A percentile compares a stretch with the other conserved stretches of the same genome.
Conservation (phyloP, 2,888 invertebrate species). For the Rhagophthalmus giganteus region DNA sequence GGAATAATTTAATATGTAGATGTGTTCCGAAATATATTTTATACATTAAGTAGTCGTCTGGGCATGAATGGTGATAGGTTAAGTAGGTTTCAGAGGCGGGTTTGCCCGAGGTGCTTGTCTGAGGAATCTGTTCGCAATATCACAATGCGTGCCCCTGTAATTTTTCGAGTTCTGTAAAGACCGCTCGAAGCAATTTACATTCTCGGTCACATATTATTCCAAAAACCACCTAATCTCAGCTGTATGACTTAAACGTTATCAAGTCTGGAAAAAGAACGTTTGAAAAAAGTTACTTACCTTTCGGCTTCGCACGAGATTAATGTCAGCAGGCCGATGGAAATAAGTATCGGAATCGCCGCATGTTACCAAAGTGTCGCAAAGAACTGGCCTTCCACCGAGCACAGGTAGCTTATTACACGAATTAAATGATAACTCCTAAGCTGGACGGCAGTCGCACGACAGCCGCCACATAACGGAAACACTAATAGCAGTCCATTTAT, state of each 20-base stretch:
- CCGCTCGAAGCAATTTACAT: slow-evolving; percentile 37
- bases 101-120: slow-evolving; percentile 37
- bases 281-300: slow-evolving; percentile 41
- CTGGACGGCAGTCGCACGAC: slow-evolving; percentile 37
- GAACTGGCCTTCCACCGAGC: slow-evolving; percentile 19
- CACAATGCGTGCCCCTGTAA: slow-evolving; percentile 41
- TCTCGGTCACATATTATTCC: slow-evolving; percentile 34
- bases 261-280: slow-evolving; percentile 10
- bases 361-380: slow-evolving; percentile 33
- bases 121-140: slow-evolving; percentile 37
- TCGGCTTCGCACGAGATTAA: slow-evolving; percentile 42
- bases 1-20: slow-evolving; percentile 2
- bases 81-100: slow-evolving; percentile 24
- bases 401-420: slow-evolving; percentile 26
- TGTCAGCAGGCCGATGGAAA: slow-evolving; percentile 44
- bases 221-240: slow-evolving; percentile 27
- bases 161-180: slow-evolving; percentile 39
- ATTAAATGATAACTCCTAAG: slow-evolving; percentile 29
- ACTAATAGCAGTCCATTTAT: slow-evolving; percentile 36
- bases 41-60: slow-evolving; percentile 2
- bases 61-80: slow-evolving; percentile 12
- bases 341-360: slow-evolving; percentile 40
- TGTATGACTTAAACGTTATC: no score
- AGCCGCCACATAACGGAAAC: slow-evolving; percentile 42
- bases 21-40: slow-evolving; percentile 4